Evolutionary conservation across 2,113 vertebrate species (phyloP), one percentile per base, ranked within the genome.

Genomic region (Erpornis zantholeuca): DNA sequence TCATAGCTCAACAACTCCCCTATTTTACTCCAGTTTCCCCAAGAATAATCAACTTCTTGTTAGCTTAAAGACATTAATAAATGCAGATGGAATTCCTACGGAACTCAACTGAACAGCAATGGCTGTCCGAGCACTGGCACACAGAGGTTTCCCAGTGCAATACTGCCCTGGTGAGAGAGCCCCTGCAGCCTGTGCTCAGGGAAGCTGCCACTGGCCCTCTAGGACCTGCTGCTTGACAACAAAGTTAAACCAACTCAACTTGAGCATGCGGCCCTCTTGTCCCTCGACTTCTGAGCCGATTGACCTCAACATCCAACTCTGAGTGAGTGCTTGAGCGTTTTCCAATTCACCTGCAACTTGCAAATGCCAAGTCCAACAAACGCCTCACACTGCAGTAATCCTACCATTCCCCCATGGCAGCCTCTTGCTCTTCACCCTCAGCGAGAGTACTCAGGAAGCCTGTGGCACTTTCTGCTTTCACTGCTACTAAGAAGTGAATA

Each of bases 211-310:
- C 31, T 14, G 66, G 45, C 28, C 33, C 60, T 38, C 9, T 2
- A 82, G 73, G 45, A 75, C 27, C 57, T 56, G 64, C 42, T 86
- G 35, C 72, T 42, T 25, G 54, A 77, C 18, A 38, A 24, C 20
- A 38, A 63, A 82, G 45, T 11, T 8, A 66, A 89, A 50, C 29
- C 64, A 75, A 33, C 11, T 36, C 56, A 61, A 19, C 44, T 56
- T 0, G 0, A 56, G 63, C 49, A 64, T 0, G 1, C 7, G 31
- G 77, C 23, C 18, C 31, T 82, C 60, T 59, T 4, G 3, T 54
- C 20, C n/a, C 50, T 57, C 59, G 45, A 1, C 12, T 53, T 36
- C 65, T 28, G 40, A 91, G 69, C 56, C 29, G 27, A 5, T 14
- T 10, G 12, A 61, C 33, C 42, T 57, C 31, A 24, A 44, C 5